Evolutionary conservation across 1,140 invertebrate species (phyloP).

Genomic region (Chelonus insularis): DNA sequence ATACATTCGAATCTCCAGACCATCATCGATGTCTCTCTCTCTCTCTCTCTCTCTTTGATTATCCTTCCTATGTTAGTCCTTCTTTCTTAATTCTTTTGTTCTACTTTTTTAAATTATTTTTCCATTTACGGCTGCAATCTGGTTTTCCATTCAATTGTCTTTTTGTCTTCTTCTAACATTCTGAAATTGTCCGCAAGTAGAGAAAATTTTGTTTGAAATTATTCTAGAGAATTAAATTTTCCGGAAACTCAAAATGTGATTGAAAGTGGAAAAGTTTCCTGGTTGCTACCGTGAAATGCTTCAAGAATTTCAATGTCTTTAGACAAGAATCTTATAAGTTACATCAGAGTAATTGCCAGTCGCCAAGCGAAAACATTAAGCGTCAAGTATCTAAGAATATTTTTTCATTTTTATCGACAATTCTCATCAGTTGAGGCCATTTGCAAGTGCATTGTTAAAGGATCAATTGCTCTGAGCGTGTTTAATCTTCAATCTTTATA

Average conservation of each 20-base stretch:
- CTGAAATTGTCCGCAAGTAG: background rate
- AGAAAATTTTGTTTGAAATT: background rate
- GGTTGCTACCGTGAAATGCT: background rate
- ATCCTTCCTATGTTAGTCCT: background rate
- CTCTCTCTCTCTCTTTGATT: background rate
- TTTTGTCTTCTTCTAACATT: background rate
- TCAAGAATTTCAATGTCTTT: too few species aligned
- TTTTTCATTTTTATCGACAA: too few species aligned
- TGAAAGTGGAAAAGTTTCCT: background rate
- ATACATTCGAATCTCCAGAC: background rate
- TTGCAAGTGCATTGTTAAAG: too few species aligned
- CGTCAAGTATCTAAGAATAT: too few species aligned
- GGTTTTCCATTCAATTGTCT: background rate
- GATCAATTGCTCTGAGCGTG: too few species aligned
- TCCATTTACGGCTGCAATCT: background rate
- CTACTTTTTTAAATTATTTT: too few species aligned
- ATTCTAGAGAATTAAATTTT: slow-evolving; percentile 3
- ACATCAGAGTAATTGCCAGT: too few species aligned
- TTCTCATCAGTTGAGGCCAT: too few species aligned
- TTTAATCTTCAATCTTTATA: too few species aligned
- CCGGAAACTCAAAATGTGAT: background rate
- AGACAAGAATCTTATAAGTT: too few species aligned
- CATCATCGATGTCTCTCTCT: background rate
- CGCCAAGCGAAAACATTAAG: too few species aligned
- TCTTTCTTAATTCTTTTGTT: too few species aligned